These are phyloP conservation scores for Lochmaea crataegi DNA, from an alignment of 2,888 invertebrate genomes.

Conservation along the genomic window DNA sequence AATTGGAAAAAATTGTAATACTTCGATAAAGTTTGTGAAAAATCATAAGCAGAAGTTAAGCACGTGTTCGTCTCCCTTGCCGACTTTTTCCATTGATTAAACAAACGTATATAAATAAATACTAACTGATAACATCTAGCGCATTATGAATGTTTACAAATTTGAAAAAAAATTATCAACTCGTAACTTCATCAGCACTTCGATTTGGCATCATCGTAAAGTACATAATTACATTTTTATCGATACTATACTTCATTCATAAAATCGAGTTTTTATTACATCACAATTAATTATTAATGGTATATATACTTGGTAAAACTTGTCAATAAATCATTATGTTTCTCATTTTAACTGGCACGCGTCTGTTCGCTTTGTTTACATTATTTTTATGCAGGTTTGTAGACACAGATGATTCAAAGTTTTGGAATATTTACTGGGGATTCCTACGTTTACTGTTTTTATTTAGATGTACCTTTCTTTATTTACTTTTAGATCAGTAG, in stretches of 20 bases:
- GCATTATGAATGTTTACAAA: not conserved
- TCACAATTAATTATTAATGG: slow-evolving; percentile 32
- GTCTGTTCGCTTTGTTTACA: slow-evolving; percentile 17
- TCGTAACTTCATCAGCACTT: slow-evolving; percentile 30
- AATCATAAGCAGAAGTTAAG: too few species aligned
- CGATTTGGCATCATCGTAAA: slow-evolving; percentile 55
- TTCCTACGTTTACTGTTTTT: slow-evolving; percentile 17
- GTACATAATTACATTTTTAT: slow-evolving; percentile 50
- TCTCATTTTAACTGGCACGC: slow-evolving; percentile 20
- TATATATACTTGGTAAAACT: slow-evolving; percentile 15
- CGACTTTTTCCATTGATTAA: too few species aligned
- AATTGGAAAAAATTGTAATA: too few species aligned
- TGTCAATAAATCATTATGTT: slow-evolving; percentile 27
- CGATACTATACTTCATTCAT: slow-evolving; percentile 50
- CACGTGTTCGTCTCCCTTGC: too few species aligned
- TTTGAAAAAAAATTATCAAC: not conserved
- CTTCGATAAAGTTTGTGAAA: too few species aligned
- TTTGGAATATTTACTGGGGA: slow-evolving; percentile 24
- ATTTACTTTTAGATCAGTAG: slow-evolving; percentile 15
- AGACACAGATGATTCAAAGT: slow-evolving; percentile 24
- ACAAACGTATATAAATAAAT: not conserved
- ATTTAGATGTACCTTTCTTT: slow-evolving; percentile 12
- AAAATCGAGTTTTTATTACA: slow-evolving; percentile 45
- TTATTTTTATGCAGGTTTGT: slow-evolving; percentile 19
- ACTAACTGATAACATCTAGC: not conserved